Evolutionary conservation across 1,140 invertebrate genomes (phyloP), one percentile per base, ranked within the genome.

Genomic region (Sycophaga agraensis): DNA sequence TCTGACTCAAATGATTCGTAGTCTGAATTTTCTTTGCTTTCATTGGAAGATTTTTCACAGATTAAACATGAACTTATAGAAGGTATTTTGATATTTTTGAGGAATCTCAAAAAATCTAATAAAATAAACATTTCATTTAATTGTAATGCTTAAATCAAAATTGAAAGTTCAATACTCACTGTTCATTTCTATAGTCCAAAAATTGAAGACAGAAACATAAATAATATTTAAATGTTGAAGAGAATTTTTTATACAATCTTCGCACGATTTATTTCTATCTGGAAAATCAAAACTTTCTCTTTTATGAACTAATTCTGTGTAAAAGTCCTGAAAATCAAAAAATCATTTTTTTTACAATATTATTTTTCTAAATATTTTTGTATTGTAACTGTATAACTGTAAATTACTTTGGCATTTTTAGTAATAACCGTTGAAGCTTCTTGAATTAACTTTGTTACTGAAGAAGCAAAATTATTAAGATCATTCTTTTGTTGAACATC

Each of bases 301-400:
- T 53, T 62, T 55, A 34, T 55, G 28, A 1, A 21, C 55, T 22
- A 62, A 31, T 3, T 1, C 2, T 5, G 31, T 55, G 14, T 62
- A 55, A 46, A 16, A 62, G 40, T 28, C 28, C 59, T 62, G 28
- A 56, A 45, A n/a, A n/a, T n/a, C n/a, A n/a, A n/a, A n/a, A n/a
- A n/a, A n/a, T n/a, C n/a, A n/a, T n/a, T n/a, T n/a, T n/a, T n/a
- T n/a, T n/a, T n/a, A n/a, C 7, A 39, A 19, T 22, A 7, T 17
- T 53, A 39, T 14, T 39, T 39, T n/a, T 11, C n/a, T 6, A 39
- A 39, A 43, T 2, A 43, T 17, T 43, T 7, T 19, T 17, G 4
- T 34, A 35, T 17, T 3, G 7, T 50, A 24, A 2, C 14, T 31
- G 11, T 31, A 31, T 31, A 6, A 31, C 31, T 34, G 5, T 50